Percentiles rank a stretch among this genome's conserved stretches.
Conservation (phyloP, 2,888 invertebrate genomes). For the Eurois occulta region DNA sequence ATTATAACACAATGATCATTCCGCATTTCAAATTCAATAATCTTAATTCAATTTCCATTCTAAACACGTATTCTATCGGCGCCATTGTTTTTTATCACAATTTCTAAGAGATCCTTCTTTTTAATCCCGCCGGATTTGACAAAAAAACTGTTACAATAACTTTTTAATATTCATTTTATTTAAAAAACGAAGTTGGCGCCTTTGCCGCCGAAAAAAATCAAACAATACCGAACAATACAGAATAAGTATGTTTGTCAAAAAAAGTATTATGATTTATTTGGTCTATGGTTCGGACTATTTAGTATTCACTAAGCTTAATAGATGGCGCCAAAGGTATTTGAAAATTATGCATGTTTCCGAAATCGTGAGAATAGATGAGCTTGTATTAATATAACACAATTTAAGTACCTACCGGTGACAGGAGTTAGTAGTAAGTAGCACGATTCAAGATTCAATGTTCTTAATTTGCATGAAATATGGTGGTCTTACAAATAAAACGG, state of each 20-base stretch:
- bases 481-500: too few species aligned
- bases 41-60: conserved; percentile 53
- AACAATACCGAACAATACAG: conserved; percentile 67
- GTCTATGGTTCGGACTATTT: conserved; percentile 67
- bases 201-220: conserved; percentile 66
- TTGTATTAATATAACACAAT: conserved; percentile 5
- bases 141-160: conserved; percentile 77
- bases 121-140: conserved; percentile 80
- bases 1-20: conserved; percentile 53
- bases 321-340: conserved; percentile 70
- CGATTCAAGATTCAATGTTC: too few species aligned
- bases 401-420: background rate
- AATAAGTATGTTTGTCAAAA: conserved; percentile 43
- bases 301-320: conserved; percentile 68
- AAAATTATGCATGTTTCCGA: conserved; percentile 15
- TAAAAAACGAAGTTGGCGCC: conserved; percentile 66
- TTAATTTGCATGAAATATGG: too few species aligned
- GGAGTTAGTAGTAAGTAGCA: background rate
- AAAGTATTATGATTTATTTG: conserved; percentile 64
- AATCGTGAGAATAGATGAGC: conserved; percentile 40
- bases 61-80: conserved; percentile 74
- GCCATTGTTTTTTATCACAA: conserved; percentile 73
- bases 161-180: conserved; percentile 74
- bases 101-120: conserved; percentile 61
- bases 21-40: conserved; percentile 44